Conservation (phyloP, 2,888 invertebrate species). For the Pedicia rivosa region DNA sequence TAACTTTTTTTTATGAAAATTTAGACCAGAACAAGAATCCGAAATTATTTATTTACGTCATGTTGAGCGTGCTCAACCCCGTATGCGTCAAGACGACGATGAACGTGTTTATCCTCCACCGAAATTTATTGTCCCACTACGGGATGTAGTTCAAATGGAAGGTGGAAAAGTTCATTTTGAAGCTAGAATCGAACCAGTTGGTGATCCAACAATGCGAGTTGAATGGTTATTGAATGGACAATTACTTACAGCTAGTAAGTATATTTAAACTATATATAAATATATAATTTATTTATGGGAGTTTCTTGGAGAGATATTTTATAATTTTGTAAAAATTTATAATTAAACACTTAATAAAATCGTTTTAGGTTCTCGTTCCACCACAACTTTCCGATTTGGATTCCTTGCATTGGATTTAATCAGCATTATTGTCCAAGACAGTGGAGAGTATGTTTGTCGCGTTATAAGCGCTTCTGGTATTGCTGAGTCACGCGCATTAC, state of each 20-base stretch:
- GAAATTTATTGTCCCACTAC: slow-evolving; percentile 77
- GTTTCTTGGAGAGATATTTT: too few species aligned
- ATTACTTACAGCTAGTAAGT: slow-evolving; percentile 81
- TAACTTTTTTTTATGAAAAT: slow-evolving; percentile 14
- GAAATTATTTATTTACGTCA: slow-evolving; percentile 88
- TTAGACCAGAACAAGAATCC: slow-evolving; percentile 75
- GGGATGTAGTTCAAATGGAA: slow-evolving; percentile 67
- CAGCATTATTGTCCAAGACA: slow-evolving; percentile 69
- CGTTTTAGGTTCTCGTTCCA: slow-evolving; percentile 75
- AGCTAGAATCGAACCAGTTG: slow-evolving; percentile 91
- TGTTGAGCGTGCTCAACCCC: slow-evolving; percentile 76
- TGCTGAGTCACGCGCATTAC: slow-evolving; percentile 68
- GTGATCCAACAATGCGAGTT: slow-evolving; percentile 90
- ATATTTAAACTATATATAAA: slow-evolving; percentile 5
- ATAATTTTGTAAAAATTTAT: too few species aligned
- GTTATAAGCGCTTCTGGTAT: slow-evolving; percentile 75
- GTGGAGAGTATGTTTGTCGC: slow-evolving; percentile 81
- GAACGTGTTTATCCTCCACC: slow-evolving; percentile 82
- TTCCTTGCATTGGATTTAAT: slow-evolving; percentile 89
- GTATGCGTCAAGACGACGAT: slow-evolving; percentile 64
- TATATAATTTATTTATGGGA: too few species aligned
- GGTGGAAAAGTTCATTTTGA: slow-evolving; percentile 93
- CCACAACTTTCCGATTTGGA: slow-evolving; percentile 92
- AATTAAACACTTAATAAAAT: background rate
- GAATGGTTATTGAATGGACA: slow-evolving; percentile 92